A percentile compares a stretch with the other conserved stretches of the same genome.
These are phyloP conservation scores for Sinocyclocheilus maitianheensis DNA, from an alignment of 2,113 vertebrate species.

Conservation along the genomic window DNA sequence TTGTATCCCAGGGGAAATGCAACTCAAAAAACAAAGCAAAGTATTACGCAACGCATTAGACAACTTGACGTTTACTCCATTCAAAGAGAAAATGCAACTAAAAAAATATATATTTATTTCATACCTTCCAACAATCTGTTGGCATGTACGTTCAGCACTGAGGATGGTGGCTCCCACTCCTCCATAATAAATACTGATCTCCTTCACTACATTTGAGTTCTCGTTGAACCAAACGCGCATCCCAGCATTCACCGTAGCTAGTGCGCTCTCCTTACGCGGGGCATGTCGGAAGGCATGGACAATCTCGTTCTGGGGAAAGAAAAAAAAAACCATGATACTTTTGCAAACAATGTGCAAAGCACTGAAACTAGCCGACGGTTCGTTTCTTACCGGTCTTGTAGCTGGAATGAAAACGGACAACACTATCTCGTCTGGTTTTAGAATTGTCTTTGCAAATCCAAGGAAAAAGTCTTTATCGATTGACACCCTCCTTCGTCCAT, in stretches of 20 bases:
- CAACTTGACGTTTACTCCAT: no score
- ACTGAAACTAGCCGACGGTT: background rate
- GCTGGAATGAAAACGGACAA: constrained; percentile 82
- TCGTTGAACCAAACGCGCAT: constrained; percentile 83
- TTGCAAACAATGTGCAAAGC: background rate
- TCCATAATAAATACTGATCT: constrained; percentile 83
- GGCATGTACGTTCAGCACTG: constrained; percentile 70
- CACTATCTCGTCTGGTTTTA: constrained; percentile 81
- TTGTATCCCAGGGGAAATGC: no score
- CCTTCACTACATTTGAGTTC: constrained; percentile 76
- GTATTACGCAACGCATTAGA: no score
- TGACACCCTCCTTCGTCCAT: no score
- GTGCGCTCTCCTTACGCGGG: constrained; percentile 80
- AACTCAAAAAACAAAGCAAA: no score
- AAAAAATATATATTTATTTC: no score
- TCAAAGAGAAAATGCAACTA: no score
- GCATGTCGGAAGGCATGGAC: constrained; percentile 85
- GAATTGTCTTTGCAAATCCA: constrained; percentile 71
- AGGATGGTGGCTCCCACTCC: constrained; percentile 75
- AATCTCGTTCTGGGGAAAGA: constrained; percentile 79
- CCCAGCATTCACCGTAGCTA: constrained; percentile 79
- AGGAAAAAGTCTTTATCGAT: no score
- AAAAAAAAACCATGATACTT: background rate
- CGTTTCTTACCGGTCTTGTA: constrained; percentile 75
- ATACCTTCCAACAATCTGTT: constrained; percentile 74